Base-by-base conservation (phyloP, 2,888 invertebrate genomes). In the Idaea straminata region DNA sequence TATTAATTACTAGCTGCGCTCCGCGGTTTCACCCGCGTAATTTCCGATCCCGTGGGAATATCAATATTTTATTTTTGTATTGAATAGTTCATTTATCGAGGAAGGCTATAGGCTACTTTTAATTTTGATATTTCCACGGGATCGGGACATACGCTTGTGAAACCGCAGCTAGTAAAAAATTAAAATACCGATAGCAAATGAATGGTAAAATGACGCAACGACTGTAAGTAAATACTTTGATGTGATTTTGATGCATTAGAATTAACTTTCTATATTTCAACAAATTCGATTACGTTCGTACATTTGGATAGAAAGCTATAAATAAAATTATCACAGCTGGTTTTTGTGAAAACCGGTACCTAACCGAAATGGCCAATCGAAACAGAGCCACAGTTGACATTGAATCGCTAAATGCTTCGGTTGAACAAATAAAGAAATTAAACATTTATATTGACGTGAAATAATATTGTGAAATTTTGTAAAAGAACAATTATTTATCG, bases 241-340 rank as follows among this genome's bases (percentile, higher is more conserved):
- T 10, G 47, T 13, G 13, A 47, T 47, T 47, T 47, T 47, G 6
- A 47, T 10, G 47, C 47, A 47, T 66, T 58, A 36, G 59, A 63
- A 64, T 36, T 59, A 60, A 65, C 68, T 68, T 68, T 68, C 68
- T 68, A 63, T 57, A 38, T 60, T 58, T 59, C 58, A 59, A 63
- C 57, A 34, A 58, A 47, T 59, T 65, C 62, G 35, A 66, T 70
- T 70, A 60, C 57, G 60, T 65, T 57, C 59, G 66, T 69, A 65
- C 7, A 47, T 13, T 47, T 47, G 13, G 47, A 25, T 69, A 59
- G 73, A 70, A 70, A 69, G 66, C 68, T 66, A 65, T 70, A 69
- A 66, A 66, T 68, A 66, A 66, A 62, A 63, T 62, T 15, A 36
- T 25, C 62, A 58, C 57, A 65, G 66, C 62, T 64, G 64, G 64